phyloP scores from a whole-genome alignment of 2,888 invertebrate species.

The Chrysolina americana region DNA sequence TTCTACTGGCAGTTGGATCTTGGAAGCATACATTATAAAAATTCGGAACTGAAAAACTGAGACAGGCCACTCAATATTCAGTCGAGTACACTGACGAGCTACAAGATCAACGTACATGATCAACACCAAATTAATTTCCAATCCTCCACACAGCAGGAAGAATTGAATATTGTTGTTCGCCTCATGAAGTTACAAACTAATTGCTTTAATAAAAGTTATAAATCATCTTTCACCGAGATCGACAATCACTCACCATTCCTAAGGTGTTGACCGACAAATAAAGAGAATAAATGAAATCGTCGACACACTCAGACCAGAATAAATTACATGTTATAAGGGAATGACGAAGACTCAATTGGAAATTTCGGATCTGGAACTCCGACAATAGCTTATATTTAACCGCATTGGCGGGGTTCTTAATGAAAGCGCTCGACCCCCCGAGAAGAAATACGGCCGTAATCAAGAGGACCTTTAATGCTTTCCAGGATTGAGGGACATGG shows the following conservation, averaged over 20 bases:
- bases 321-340: slow-evolving; percentile 64
- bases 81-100: no score
- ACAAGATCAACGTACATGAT: no score
- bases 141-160: no score
- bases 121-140: no score
- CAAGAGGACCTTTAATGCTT: slow-evolving; percentile 68
- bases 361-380: slow-evolving; percentile 60
- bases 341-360: slow-evolving; percentile 64
- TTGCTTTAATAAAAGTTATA: background rate
- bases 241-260: background rate
- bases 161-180: no score
- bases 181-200: no score
- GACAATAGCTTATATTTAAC: slow-evolving; percentile 67
- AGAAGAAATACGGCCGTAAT: slow-evolving; percentile 69
- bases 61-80: no score
- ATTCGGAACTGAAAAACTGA: no score
- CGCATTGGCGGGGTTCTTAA: slow-evolving; percentile 64
- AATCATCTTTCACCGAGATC: background rate
- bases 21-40: no score
- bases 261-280: slow-evolving; percentile 19
- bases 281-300: slow-evolving; percentile 16
- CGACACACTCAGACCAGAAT: slow-evolving; percentile 52
- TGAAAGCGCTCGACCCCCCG: slow-evolving; percentile 65
- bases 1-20: no score
- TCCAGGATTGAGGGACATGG: slow-evolving; percentile 66